Evolutionary conservation across 2,888 invertebrate species (phyloP).

Genomic region (Stegophylla sp.): DNA sequence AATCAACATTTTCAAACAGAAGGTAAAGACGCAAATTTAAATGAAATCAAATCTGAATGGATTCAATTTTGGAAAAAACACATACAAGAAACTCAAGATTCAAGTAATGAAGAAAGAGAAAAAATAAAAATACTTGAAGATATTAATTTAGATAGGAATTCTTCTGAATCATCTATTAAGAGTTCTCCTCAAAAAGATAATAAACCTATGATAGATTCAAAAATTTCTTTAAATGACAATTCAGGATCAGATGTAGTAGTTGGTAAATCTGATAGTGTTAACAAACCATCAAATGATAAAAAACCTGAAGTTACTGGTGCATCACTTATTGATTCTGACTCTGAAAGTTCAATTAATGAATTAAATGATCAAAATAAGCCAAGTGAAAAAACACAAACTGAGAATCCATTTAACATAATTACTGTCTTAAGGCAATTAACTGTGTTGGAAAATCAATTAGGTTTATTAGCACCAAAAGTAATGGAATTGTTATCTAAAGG

Average conservation of each 20-base stretch:
- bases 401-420: conserved; percentile 66
- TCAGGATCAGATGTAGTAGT: conserved; percentile 67
- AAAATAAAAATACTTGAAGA: conserved; percentile 67
- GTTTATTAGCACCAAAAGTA: conserved; percentile 82
- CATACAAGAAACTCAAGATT: conserved; percentile 79
- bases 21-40: conserved; percentile 75
- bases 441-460: conserved; percentile 81
- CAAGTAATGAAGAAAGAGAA: conserved; percentile 73
- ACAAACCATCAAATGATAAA: conserved; percentile 12
- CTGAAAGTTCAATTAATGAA: conserved; percentile 61
- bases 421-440: conserved; percentile 77
- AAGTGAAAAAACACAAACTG: conserved; percentile 60
- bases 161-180: conserved; percentile 43
- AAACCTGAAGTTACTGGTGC: conserved; percentile 40
- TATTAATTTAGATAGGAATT: conserved; percentile 33
- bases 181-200: conserved; percentile 43
- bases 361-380: conserved; percentile 59
- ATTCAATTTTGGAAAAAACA: conserved; percentile 83
- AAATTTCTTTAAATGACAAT: conserved; percentile 8
- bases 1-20: conserved; percentile 78
- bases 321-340: conserved; percentile 54
- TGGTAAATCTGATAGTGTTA: conserved; percentile 62
- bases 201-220: background rate
- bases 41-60: conserved; percentile 91
- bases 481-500: conserved; percentile 80